A percentile compares a stretch with the other conserved stretches of the same genome.
Conservation (phyloP, 2,113 vertebrate species). For the Colinus virginianus region DNA sequence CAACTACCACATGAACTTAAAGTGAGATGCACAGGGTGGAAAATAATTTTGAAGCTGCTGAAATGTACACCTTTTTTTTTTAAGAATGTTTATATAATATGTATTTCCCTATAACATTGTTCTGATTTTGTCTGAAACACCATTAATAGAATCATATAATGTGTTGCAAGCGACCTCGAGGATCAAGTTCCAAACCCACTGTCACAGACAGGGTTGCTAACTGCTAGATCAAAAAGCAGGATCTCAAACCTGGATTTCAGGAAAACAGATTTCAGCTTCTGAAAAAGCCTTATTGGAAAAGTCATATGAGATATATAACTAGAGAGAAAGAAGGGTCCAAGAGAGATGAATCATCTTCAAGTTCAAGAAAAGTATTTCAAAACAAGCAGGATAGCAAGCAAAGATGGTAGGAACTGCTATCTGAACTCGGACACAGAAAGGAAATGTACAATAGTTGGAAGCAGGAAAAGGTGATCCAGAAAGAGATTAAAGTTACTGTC, state of each 20-base stretch:
- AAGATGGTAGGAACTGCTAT: neutral
- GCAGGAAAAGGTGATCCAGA: neutral
- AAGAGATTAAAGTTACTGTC: neutral
- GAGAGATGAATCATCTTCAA: neutral
- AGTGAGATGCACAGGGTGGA: rapidly evolving
- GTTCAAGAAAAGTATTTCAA: neutral
- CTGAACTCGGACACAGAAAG: neutral
- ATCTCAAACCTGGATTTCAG: neutral
- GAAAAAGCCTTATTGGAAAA: too few relatives aligned
- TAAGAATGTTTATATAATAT: neutral
- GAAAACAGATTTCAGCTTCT: neutral
- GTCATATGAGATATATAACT: neutral
- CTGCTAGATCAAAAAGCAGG: neutral
- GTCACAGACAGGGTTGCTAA: too few relatives aligned
- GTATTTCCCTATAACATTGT: neutral
- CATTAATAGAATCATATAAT: too few relatives aligned
- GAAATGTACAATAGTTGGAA: neutral
- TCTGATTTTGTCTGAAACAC: too few relatives aligned
- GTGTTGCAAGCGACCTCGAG: too few relatives aligned
- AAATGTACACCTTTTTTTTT: neutral
- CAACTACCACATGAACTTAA: neutral
- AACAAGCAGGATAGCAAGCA: neutral
- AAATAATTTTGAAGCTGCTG: neutral
- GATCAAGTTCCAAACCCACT: too few relatives aligned
- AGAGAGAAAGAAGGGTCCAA: neutral